Evolutionary conservation across 2,797 vertebrate species (phyloP).

Genomic region (Liparis tanakae): DNA sequence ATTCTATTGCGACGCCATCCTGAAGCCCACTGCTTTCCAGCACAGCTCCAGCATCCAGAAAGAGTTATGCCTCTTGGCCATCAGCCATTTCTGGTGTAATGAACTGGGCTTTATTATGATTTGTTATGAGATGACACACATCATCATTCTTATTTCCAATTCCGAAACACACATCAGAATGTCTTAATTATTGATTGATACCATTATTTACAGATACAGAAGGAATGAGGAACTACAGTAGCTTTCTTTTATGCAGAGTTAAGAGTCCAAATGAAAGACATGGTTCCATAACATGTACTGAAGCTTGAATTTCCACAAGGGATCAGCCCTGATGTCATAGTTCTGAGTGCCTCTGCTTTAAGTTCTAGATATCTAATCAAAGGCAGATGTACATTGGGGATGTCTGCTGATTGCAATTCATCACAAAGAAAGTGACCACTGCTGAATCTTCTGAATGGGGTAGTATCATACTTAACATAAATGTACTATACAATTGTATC

Average conservation of each 20-base stretch:
- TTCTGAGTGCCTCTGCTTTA: slow-evolving; percentile 6
- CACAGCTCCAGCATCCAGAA: slow-evolving; percentile 54
- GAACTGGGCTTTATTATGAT: slow-evolving; percentile 71
- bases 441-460: neutral
- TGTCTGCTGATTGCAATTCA: slow-evolving; percentile 27
- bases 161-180: slow-evolving; percentile 52
- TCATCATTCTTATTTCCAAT: slow-evolving; percentile 65
- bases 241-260: slow-evolving; percentile 25
- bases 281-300: slow-evolving; percentile 16
- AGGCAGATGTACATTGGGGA: slow-evolving; percentile 22
- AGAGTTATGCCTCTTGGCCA: slow-evolving; percentile 70
- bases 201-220: slow-evolving; percentile 29
- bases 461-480: neutral
- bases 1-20: slow-evolving; percentile 40
- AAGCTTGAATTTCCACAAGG: slow-evolving; percentile 21
- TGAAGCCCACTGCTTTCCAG: slow-evolving; percentile 43
- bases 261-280: slow-evolving; percentile 28
- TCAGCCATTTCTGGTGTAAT: slow-evolving; percentile 68
- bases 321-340: neutral
- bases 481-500: neutral
- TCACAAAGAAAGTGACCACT: neutral
- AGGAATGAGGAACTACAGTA: slow-evolving; percentile 10
- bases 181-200: slow-evolving; percentile 68
- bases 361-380: slow-evolving; percentile 10
- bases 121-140: slow-evolving; percentile 57